phyloP scores from a whole-genome alignment of 2,113 vertebrate species.

The Hydrochoerus hydrochaeris region DNA sequence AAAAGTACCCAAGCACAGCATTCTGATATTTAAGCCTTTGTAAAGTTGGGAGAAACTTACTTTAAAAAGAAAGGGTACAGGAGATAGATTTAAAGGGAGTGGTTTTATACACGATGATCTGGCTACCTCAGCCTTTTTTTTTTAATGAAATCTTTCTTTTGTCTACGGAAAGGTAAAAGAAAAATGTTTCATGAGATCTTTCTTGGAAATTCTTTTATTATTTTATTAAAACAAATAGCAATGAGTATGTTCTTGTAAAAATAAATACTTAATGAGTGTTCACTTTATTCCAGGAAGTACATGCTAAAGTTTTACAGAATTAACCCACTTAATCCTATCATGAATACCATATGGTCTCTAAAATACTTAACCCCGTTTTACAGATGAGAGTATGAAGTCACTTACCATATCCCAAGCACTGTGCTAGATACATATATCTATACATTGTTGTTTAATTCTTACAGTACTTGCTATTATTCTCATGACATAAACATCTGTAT shows the following conservation, averaged over 20 bases:
- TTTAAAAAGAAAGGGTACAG: neutral
- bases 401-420: neutral
- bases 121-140: neutral
- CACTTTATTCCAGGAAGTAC: neutral
- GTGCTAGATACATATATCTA: neutral
- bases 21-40: constrained; percentile 49
- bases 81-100: neutral
- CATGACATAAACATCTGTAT: neutral
- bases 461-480: neutral
- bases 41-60: neutral
- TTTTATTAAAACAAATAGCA: neutral
- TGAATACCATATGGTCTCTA: neutral
- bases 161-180: neutral
- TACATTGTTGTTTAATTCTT: neutral
- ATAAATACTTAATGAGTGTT: neutral
- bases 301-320: neutral
- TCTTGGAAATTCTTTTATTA: neutral
- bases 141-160: neutral
- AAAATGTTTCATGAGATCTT: neutral
- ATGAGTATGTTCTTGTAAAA: neutral
- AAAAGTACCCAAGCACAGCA: constrained; percentile 3
- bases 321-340: neutral
- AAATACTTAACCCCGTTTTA: neutral
- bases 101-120: neutral
- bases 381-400: neutral